Conservation (phyloP, 2,888 invertebrate species). For the Xestia xanthographa region DNA sequence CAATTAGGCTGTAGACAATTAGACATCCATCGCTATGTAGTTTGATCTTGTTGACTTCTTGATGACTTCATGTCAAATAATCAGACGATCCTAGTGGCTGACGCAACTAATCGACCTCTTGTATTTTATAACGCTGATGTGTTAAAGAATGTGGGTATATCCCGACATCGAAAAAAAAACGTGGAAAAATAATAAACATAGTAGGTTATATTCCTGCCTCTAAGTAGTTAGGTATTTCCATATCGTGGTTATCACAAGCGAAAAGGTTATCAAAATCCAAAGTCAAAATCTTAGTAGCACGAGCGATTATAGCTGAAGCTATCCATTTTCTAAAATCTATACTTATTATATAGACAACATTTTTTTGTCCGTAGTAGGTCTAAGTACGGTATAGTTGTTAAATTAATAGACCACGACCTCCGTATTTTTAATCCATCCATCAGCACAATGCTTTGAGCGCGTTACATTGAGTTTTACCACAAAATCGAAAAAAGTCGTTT, state of each 20-base stretch:
- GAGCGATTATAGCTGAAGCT: background rate
- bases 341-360: too few species aligned
- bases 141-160: background rate
- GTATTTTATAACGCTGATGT: background rate
- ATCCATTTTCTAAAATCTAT: background rate
- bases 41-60: too few species aligned
- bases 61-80: background rate
- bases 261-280: slow-evolving; percentile 3
- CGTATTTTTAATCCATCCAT: too few species aligned
- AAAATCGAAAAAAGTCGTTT: too few species aligned
- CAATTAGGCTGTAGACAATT: too few species aligned
- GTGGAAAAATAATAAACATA: background rate
- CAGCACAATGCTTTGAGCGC: too few species aligned
- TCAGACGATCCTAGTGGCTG: background rate
- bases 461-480: too few species aligned
- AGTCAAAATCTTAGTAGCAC: background rate
- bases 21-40: too few species aligned
- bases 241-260: slow-evolving; percentile 3
- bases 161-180: background rate
- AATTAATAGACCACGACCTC: too few species aligned
- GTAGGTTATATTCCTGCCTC: background rate
- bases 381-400: too few species aligned
- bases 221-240: background rate
- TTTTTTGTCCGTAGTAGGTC: background rate
- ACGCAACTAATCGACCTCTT: background rate